Evolutionary conservation across 2,113 vertebrate species (phyloP).

Genomic region (Verasper variegatus): DNA sequence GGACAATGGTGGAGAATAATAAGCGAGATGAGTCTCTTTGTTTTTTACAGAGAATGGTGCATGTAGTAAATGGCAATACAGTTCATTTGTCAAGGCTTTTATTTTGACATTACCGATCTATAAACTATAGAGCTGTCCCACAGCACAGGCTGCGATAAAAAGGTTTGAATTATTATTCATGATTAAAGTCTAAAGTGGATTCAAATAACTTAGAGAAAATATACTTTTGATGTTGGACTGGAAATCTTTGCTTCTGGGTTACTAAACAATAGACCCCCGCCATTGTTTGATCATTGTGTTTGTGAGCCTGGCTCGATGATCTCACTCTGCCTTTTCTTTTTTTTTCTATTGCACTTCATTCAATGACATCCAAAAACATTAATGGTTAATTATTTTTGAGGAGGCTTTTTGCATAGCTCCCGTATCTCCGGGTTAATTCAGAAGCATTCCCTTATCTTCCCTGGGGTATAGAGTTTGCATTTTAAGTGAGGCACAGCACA

Average conservation of each 20-base stretch:
- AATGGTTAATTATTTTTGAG: constrained; percentile 83
- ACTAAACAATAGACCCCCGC: constrained; percentile 21
- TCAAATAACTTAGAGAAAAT: not conserved
- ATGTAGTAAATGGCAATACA: not conserved
- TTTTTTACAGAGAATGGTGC: not conserved
- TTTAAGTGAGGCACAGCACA: constrained; percentile 82
- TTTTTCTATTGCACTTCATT: constrained; percentile 52
- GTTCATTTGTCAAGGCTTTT: constrained; percentile 15
- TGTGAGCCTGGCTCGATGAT: constrained; percentile 40
- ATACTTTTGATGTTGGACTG: constrained; percentile 8
- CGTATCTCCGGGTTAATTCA: constrained; percentile 79
- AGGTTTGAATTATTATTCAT: constrained; percentile 3
- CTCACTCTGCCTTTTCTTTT: constrained; percentile 26
- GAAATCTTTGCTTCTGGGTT: not conserved
- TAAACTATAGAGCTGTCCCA: not conserved
- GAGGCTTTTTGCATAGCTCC: constrained; percentile 64
- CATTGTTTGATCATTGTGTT: constrained; percentile 41
- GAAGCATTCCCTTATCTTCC: constrained; percentile 72
- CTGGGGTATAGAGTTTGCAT: constrained; percentile 82
- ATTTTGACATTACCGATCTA: constrained; percentile 27
- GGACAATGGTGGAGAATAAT: constrained; percentile 9
- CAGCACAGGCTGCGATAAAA: not conserved
- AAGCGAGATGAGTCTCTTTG: not conserved
- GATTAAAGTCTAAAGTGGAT: not conserved
- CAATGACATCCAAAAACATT: constrained; percentile 74